A percentile compares a stretch with the other conserved stretches of the same genome.
phyloP scores from a whole-genome alignment of 2,113 vertebrate species.

The Limanda limanda region DNA sequence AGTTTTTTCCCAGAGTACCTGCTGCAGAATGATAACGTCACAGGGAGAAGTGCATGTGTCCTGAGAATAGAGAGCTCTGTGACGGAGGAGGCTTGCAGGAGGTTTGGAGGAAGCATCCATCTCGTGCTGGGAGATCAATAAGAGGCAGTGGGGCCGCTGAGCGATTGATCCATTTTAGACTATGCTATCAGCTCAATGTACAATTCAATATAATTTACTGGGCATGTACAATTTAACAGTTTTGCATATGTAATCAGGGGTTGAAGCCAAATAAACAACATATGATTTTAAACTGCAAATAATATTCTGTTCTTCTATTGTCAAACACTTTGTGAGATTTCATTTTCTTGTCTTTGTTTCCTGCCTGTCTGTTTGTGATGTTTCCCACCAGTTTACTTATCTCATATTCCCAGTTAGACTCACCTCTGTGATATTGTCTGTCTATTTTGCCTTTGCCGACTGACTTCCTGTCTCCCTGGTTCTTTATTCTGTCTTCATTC shows the following conservation, averaged over 20 bases:
- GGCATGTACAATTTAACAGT: constrained; percentile 9
- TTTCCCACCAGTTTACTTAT: neutral
- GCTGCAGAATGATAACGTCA: no score
- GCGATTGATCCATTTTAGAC: constrained; percentile 74
- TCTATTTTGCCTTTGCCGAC: neutral
- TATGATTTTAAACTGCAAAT: neutral
- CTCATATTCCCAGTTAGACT: neutral
- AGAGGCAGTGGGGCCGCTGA: constrained; percentile 63
- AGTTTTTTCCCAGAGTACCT: no score
- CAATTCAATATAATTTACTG: constrained; percentile 49
- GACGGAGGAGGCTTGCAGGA: constrained; percentile 42
- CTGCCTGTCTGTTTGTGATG: neutral
- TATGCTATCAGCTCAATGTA: constrained; percentile 56
- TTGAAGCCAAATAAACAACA: neutral
- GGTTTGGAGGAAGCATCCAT: constrained; percentile 72
- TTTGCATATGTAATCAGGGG: neutral
- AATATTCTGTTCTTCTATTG: neutral
- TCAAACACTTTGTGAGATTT: neutral
- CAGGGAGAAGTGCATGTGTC: no score
- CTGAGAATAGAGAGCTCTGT: constrained; percentile 63
- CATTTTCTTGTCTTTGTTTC: neutral
- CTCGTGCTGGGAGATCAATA: constrained; percentile 78
- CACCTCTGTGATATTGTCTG: neutral
- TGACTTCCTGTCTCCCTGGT: neutral
- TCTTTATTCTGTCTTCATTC: no score